Evolutionary conservation across 2,797 vertebrate genomes (phyloP).

Genomic region (Hyperoplus immaculatus): DNA sequence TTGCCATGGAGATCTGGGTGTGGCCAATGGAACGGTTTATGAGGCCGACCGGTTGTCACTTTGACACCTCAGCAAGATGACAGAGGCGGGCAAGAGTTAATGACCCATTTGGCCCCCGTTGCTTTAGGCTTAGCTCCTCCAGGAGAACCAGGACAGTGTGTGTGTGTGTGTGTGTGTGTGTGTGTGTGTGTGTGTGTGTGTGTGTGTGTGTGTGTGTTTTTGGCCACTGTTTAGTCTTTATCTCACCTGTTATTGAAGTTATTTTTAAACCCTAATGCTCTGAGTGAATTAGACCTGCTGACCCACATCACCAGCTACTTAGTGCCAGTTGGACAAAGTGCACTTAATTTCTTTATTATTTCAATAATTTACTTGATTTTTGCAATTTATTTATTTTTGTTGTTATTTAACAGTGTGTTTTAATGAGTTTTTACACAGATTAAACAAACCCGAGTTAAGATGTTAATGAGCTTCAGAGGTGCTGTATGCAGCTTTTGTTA

Average conservation of each 20-base stretch:
- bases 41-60: conserved; percentile 50
- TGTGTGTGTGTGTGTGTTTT: not conserved
- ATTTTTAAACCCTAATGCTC: conserved; percentile 42
- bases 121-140: conserved; percentile 33
- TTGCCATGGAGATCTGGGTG: conserved; percentile 57
- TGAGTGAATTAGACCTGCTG: conserved; percentile 29
- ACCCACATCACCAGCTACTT: conserved; percentile 4
- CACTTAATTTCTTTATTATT: too few relatives aligned
- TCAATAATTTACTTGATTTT: not conserved
- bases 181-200: too few relatives aligned
- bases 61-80: conserved; percentile 45
- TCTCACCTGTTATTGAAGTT: conserved; percentile 56
- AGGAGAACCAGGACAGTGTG: not conserved
- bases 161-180: not conserved
- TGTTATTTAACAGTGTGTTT: too few relatives aligned
- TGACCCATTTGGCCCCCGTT: conserved; percentile 58
- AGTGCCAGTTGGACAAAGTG: not conserved
- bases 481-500: not conserved
- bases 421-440: too few relatives aligned
- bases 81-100: conserved; percentile 35
- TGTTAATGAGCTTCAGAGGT: not conserved
- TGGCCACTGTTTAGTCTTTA: not conserved
- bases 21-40: conserved; percentile 49
- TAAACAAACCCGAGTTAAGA: not conserved
- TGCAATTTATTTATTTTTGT: not conserved